Evolutionary conservation across 1,140 invertebrate species (phyloP).

Genomic region (Zaprionus vittiger): DNA sequence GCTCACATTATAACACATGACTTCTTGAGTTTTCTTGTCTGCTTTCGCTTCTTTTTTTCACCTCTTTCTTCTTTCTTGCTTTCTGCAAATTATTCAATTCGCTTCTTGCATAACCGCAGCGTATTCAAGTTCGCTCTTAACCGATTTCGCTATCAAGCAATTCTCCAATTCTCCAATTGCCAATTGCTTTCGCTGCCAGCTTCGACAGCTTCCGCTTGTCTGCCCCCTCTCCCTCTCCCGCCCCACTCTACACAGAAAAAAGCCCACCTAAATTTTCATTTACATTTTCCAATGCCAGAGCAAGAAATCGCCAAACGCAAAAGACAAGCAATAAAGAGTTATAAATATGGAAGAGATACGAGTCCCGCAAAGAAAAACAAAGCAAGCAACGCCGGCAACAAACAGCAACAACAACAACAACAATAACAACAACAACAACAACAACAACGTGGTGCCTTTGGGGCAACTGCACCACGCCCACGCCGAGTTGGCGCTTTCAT

Average conservation of each 20-base stretch:
- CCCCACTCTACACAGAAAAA: neutral
- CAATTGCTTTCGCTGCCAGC: slow-evolving; percentile 31
- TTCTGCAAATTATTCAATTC: neutral
- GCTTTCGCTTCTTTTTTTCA: neutral
- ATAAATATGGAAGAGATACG: slow-evolving; percentile 50
- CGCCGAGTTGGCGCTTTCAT: slow-evolving; percentile 64
- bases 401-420: neutral
- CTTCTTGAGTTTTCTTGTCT: neutral
- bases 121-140: slow-evolving; percentile 31
- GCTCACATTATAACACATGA: neutral
- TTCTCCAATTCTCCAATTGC: slow-evolving; percentile 1
- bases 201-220: neutral
- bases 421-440: neutral
- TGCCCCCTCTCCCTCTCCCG: neutral
- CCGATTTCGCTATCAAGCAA: slow-evolving; percentile 8
- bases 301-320: slow-evolving; percentile 45
- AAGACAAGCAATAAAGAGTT: slow-evolving; percentile 56
- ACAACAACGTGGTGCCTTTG: slow-evolving; percentile 9
- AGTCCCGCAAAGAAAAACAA: slow-evolving; percentile 20
- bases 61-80: neutral
- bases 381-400: neutral
- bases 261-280: slow-evolving; percentile 31
- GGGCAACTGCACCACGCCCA: slow-evolving; percentile 57
- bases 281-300: slow-evolving; percentile 43
- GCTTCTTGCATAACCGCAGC: slow-evolving; percentile 37